A percentile compares a stretch with the other conserved stretches of the same genome.
phyloP scores from a whole-genome alignment of 2,888 invertebrate genomes.

The Hemaris fuciformis region DNA sequence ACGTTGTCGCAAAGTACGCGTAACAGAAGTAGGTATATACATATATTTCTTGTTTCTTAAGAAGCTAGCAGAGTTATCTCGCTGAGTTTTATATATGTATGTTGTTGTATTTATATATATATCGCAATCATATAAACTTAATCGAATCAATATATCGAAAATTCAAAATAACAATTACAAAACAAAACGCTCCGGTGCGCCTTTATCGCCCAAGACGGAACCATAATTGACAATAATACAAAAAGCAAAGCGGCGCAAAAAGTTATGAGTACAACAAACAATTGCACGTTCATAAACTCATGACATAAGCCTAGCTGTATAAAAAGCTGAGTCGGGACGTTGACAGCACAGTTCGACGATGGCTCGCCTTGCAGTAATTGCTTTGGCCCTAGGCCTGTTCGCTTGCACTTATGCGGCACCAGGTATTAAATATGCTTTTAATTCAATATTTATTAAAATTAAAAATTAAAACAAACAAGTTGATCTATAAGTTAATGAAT shows the following conservation, averaged over 20 bases:
- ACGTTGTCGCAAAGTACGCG: too few species aligned
- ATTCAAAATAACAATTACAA: not conserved
- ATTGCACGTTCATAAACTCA: conserved; percentile 41
- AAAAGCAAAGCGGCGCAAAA: conserved; percentile 49
- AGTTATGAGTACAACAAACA: conserved; percentile 56
- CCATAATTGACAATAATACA: conserved; percentile 34
- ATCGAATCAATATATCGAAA: not conserved
- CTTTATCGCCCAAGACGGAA: conserved; percentile 24
- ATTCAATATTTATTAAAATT: not conserved
- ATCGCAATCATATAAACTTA: not conserved
- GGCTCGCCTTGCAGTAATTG: conserved; percentile 58
- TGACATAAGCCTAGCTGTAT: conserved; percentile 58
- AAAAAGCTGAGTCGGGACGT: conserved; percentile 40
- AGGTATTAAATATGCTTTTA: conserved; percentile 45
- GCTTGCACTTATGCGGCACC: conserved; percentile 58
- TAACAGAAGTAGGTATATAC: too few species aligned
- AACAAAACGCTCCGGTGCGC: not conserved
- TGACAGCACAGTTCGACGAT: conserved; percentile 48
- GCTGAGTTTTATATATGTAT: too few species aligned
- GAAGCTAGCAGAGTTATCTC: too few species aligned
- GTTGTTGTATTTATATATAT: too few species aligned
- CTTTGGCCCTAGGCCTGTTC: conserved; percentile 58
- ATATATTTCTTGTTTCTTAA: too few species aligned
- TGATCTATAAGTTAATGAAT: not conserved
- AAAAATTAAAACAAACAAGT: not conserved